These are phyloP conservation scores for Alcedo atthis DNA, from an alignment of 2,797 vertebrate genomes.

Conservation along the genomic window DNA sequence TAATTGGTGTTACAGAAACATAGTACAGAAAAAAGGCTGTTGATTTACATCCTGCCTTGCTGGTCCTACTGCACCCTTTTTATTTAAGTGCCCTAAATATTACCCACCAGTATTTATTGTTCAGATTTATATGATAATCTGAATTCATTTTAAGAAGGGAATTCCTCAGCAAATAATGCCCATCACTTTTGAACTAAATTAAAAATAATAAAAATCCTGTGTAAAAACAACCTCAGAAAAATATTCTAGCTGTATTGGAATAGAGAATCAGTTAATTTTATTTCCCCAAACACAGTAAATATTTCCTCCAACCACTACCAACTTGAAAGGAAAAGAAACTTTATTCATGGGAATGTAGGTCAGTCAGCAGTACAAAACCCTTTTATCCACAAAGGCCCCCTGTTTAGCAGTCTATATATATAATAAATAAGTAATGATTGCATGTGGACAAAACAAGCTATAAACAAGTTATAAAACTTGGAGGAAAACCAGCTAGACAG, in stretches of 20 bases:
- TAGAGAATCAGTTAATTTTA: slow-evolving; percentile 19
- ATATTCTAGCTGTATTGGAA: neutral
- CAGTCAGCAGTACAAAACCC: neutral
- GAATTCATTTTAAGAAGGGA: slow-evolving; percentile 12
- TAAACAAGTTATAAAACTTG: neutral
- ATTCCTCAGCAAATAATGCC: neutral
- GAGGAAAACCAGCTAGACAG: neutral
- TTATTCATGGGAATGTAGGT: slow-evolving; percentile 40
- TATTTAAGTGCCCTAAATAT: neutral
- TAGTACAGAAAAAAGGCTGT: neutral
- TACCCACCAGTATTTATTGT: slow-evolving; percentile 8
- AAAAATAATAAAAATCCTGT: neutral
- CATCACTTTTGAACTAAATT: neutral
- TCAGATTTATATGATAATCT: slow-evolving; percentile 2
- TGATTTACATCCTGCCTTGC: neutral
- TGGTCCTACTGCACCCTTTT: neutral
- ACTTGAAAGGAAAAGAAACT: slow-evolving; percentile 47
- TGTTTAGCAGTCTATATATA: slow-evolving; percentile 7
- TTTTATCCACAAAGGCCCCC: neutral
- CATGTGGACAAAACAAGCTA: neutral
- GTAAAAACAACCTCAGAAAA: neutral
- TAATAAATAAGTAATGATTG: slow-evolving; percentile 50
- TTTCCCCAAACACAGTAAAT: slow-evolving; percentile 21
- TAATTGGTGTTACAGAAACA: neutral
- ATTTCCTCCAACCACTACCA: neutral